These are phyloP conservation scores for Bovichtus diacanthus DNA, from an alignment of 2,797 vertebrate species.

Conservation along the genomic window DNA sequence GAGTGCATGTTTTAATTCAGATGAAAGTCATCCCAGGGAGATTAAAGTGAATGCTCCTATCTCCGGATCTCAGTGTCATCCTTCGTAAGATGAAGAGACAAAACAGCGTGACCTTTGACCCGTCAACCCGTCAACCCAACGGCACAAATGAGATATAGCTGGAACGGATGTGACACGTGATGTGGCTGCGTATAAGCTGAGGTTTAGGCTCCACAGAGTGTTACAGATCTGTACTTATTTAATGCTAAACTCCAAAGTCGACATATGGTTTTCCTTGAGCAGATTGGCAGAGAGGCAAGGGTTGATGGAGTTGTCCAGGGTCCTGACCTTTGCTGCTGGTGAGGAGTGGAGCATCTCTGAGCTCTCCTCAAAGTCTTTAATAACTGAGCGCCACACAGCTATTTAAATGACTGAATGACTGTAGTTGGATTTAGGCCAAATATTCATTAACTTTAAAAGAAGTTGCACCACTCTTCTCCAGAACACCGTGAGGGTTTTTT, in stretches of 20 bases:
- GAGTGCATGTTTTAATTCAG: conserved; percentile 26
- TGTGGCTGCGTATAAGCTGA: conserved; percentile 45
- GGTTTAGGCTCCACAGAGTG: conserved; percentile 43
- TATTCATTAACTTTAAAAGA: not conserved
- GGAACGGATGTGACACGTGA: conserved; percentile 37
- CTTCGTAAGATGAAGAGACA: conserved; percentile 48
- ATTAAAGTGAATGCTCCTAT: conserved; percentile 29
- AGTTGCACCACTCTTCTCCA: not conserved
- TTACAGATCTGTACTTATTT: conserved; percentile 43
- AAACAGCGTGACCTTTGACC: conserved; percentile 66
- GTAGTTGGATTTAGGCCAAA: conserved; percentile 13
- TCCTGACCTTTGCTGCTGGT: conserved; percentile 66
- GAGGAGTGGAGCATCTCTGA: conserved; percentile 36
- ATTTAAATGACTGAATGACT: conserved; percentile 29
- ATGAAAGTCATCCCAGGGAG: conserved; percentile 36
- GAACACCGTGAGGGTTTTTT: not conserved
- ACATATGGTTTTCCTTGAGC: conserved; percentile 50
- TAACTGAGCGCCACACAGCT: conserved; percentile 21
- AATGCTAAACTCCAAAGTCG: conserved; percentile 48
- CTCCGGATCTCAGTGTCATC: conserved; percentile 31
- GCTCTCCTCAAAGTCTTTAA: conserved; percentile 28
- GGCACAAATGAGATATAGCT: conserved; percentile 67
- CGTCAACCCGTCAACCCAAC: conserved; percentile 33
- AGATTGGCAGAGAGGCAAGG: conserved; percentile 49
- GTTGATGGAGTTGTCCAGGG: conserved; percentile 66